Evolutionary conservation across 2,797 vertebrate species (phyloP).

Genomic region (Fratercula arctica): DNA sequence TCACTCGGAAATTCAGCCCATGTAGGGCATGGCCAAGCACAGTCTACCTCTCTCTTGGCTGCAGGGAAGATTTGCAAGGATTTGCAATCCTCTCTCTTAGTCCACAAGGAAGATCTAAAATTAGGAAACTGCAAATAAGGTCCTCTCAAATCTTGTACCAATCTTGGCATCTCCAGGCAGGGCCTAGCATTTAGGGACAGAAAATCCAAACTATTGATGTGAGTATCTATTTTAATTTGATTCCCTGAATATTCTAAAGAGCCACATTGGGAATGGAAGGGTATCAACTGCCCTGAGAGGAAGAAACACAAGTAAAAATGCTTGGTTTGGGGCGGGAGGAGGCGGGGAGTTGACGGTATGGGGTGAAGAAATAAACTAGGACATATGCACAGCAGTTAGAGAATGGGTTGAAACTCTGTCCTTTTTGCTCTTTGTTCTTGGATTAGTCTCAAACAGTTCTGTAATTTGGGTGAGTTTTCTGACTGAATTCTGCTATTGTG

Average conservation of each 20-base stretch:
- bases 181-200: background rate
- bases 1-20: background rate
- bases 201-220: slow-evolving; percentile 48
- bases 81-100: background rate
- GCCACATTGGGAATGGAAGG: background rate
- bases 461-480: background rate
- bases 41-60: background rate
- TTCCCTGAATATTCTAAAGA: slow-evolving; percentile 31
- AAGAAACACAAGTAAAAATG: background rate
- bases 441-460: background rate
- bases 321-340: background rate
- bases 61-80: background rate
- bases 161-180: slow-evolving; percentile 36
- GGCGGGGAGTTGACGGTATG: rapidly evolving
- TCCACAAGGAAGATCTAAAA: slow-evolving; percentile 18
- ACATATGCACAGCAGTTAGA: background rate
- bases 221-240: slow-evolving; percentile 48
- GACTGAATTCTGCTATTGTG: background rate
- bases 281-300: background rate
- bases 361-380: background rate
- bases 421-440: background rate
- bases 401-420: background rate
- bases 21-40: background rate
- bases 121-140: slow-evolving; percentile 35
- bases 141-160: slow-evolving; percentile 14